Evolutionary conservation across 1,140 invertebrate genomes (phyloP), one percentile per base, ranked within the genome.

Genomic region (Bombyx mandarina): DNA sequence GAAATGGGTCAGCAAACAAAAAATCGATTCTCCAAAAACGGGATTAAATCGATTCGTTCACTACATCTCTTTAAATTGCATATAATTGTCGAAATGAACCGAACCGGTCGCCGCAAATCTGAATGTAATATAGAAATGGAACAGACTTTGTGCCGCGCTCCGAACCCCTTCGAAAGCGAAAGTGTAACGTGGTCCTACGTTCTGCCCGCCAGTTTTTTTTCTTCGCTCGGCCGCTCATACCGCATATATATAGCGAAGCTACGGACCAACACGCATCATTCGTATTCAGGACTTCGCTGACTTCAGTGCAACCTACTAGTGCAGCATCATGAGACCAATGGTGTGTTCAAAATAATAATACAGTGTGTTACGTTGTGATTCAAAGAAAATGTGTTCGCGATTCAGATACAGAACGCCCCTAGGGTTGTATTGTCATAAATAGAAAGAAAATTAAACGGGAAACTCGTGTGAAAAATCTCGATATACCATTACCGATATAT

Each of bases 291-390:
- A 88, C 78, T 70, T 80, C 83, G 72, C 75, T 82, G 83, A 56
- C 86, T 88, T 88, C 88, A 89, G 88, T 89, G 86, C 86, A 88
- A 81, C 79, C 82, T 74, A 77, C 72, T 76, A 76, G 77, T 66
- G 67, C 72, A 84, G 84, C 86, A 88, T 88, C 86, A 89, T 89
- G 88, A 89, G 80, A 78, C 71, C 79, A 77, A 85, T 85, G 88
- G 88, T 89, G 82, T 77, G 88, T 87, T 82, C 45, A n/a, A 58
- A 35, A 35, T 35, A 35, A 35, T 35, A 35, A 35, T 35, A 35
- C 4, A 35, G 26, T 35, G 26, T 35, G 26, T 3, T 35, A 35
- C 26, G 26, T 35, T 35, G 26, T 35, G 26, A 35, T 35, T 35
- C 26, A 35, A 5, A 5, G 26, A 35, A 35, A 35, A 35, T 35